phyloP scores from a whole-genome alignment of 2,888 invertebrate genomes.

The Crematogaster levior region DNA sequence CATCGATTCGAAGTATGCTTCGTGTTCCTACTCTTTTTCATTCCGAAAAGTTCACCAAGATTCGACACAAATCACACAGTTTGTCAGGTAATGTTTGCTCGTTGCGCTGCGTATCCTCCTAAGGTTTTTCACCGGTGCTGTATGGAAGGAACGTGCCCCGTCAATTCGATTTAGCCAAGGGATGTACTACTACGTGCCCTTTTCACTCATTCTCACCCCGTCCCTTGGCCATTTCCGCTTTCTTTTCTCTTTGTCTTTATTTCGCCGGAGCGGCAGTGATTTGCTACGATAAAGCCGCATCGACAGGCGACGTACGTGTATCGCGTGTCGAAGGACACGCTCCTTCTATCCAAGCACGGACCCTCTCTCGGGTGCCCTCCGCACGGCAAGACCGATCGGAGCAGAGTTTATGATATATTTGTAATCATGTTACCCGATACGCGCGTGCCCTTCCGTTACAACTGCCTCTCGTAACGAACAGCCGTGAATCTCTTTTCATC shows the following conservation, averaged over 20 bases:
- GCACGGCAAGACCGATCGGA: conserved; percentile 58
- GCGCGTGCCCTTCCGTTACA: conserved; percentile 83
- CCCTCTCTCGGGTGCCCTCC: conserved; percentile 56
- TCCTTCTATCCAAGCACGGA: conserved; percentile 43
- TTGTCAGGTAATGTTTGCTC: conserved; percentile 38
- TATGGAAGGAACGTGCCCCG: conserved; percentile 59
- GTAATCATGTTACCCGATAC: conserved; percentile 83
- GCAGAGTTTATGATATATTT: conserved; percentile 84
- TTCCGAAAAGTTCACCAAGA: conserved; percentile 16
- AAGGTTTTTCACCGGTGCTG: conserved; percentile 24
- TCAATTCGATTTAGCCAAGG: conserved; percentile 71
- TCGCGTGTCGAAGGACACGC: conserved; percentile 76
- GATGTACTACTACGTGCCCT: conserved; percentile 67
- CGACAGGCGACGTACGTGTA: conserved; percentile 84
- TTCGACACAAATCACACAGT: conserved; percentile 46
- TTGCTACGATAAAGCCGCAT: conserved; percentile 83
- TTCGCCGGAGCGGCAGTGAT: conserved; percentile 78
- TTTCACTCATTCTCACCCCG: conserved; percentile 56
- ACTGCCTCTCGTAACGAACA: conserved; percentile 83
- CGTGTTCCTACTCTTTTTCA: conserved; percentile 24
- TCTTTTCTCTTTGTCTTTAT: conserved; percentile 69
- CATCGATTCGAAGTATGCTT: conserved; percentile 21
- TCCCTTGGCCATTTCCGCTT: conserved; percentile 12
- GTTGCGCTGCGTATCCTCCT: conserved; percentile 18
- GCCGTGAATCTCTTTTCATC: conserved; percentile 67